Evolutionary conservation across 2,888 invertebrate genomes (phyloP).

Genomic region (Caenorhabditis zanzibari): DNA sequence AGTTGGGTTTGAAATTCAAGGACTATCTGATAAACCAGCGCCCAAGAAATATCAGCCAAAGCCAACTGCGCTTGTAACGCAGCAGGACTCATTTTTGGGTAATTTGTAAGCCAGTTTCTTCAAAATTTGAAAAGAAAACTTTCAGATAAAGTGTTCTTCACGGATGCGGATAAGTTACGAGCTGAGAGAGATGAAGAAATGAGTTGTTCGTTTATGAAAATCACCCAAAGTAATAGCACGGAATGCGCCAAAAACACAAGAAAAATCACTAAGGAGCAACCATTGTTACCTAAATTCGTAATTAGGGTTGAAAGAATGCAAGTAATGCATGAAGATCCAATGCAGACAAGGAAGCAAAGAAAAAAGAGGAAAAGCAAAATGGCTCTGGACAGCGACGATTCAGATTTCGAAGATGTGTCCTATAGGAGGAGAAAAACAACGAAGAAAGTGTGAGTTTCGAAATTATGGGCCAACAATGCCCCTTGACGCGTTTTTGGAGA

Average conservation of each 20-base stretch:
- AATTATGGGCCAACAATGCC: neutral
- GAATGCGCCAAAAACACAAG: constrained; percentile 64
- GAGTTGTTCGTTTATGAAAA: constrained; percentile 51
- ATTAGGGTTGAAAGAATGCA: constrained; percentile 54
- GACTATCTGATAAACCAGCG: neutral
- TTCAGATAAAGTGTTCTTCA: constrained; percentile 58
- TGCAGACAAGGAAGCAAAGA: constrained; percentile 3
- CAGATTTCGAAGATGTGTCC: constrained; percentile 20
- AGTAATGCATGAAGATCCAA: constrained; percentile 7
- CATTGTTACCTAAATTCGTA: constrained; percentile 68
- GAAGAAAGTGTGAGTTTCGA: constrained; percentile 55
- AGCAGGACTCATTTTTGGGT: neutral
- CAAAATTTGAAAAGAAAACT: neutral
- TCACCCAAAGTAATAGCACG: constrained; percentile 38
- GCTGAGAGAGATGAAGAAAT: constrained; percentile 51
- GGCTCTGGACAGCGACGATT: constrained; percentile 66
- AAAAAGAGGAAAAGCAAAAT: constrained; percentile 53
- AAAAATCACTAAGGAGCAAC: constrained; percentile 17
- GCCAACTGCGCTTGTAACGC: neutral
- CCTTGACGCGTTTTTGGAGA: neutral
- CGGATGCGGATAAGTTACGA: constrained; percentile 66
- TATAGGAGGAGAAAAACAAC: constrained; percentile 64
- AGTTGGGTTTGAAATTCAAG: constrained; percentile 66
- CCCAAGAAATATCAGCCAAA: constrained; percentile 2
- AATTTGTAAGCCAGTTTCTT: neutral